Evolutionary conservation across 23 tunicate genomes (phyloP).

Genomic region (Styela plicata): DNA sequence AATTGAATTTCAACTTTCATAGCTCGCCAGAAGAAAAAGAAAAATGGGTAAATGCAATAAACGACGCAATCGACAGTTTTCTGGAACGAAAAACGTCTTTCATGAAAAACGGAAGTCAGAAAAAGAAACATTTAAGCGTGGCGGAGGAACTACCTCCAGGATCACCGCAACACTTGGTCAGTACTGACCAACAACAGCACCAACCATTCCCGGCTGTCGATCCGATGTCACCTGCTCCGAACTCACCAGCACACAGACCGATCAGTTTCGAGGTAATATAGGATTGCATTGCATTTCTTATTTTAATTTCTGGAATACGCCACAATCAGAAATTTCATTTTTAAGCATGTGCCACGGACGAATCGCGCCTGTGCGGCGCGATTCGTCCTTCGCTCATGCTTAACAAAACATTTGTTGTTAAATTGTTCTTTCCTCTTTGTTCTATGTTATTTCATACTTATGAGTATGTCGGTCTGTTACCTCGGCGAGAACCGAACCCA

Average conservation of each 20-base stretch:
- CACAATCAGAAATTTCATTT: no score
- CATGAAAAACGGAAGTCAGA: constrained; percentile 12
- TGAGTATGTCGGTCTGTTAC: no score
- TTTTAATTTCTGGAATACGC: no score
- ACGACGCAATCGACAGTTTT: constrained; percentile 50
- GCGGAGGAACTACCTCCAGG: constrained; percentile 13
- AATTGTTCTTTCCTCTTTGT: no score
- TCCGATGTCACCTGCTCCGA: constrained; percentile 1
- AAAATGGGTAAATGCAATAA: constrained; percentile 70
- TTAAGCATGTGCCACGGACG: no score
- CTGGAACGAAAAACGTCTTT: constrained; percentile 58
- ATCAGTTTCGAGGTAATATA: constrained; percentile 18
- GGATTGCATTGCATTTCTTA: no score
- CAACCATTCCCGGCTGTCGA: neutral
- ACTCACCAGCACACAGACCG: constrained; percentile 9
- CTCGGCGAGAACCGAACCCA: no score
- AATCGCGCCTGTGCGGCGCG: no score
- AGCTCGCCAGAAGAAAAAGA: constrained; percentile 87
- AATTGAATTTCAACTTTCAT: neutral
- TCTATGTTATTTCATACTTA: no score
- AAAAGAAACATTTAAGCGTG: neutral
- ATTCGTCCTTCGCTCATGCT: no score
- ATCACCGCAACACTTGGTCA: constrained; percentile 34
- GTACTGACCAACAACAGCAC: neutral
- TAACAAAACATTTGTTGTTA: no score